Evolutionary conservation across 1,140 invertebrate genomes (phyloP).

Genomic region (Eubasilissa regina): DNA sequence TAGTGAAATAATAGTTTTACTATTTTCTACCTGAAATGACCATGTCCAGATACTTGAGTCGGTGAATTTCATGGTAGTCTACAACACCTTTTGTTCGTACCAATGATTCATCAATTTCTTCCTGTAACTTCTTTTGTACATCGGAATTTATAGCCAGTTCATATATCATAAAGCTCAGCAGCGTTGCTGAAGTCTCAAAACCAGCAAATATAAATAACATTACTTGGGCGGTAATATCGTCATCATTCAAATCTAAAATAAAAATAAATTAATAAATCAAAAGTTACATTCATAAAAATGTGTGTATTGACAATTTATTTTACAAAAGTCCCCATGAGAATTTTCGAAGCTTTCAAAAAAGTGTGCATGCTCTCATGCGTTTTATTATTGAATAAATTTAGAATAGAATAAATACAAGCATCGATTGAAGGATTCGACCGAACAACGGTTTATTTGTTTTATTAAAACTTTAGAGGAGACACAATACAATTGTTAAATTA

Average conservation of each 20-base stretch:
- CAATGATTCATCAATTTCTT: conserved; percentile 66
- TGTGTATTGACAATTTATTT: too few species aligned
- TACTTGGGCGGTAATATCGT: conserved; percentile 68
- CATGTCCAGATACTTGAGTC: conserved; percentile 67
- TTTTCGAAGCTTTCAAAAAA: too few species aligned
- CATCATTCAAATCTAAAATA: conserved; percentile 65
- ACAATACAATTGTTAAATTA: too few species aligned
- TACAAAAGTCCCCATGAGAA: too few species aligned
- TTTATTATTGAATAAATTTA: too few species aligned
- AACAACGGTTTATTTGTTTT: too few species aligned
- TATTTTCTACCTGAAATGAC: conserved; percentile 66
- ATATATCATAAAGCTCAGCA: conserved; percentile 65
- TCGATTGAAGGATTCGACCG: too few species aligned
- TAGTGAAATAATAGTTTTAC: too few species aligned
- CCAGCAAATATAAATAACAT: conserved; percentile 72
- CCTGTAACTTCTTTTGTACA: conserved; percentile 68
- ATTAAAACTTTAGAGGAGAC: too few species aligned
- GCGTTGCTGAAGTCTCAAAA: conserved; percentile 71
- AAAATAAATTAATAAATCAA: not conserved
- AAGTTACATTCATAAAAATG: too few species aligned
- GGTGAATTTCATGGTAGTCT: conserved; percentile 63
- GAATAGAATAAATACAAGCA: too few species aligned
- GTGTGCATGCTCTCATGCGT: too few species aligned
- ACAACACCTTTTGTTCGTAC: conserved; percentile 59
- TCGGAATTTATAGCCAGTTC: conserved; percentile 69